Evolutionary conservation across 2,888 invertebrate genomes (phyloP), one percentile per base, ranked within the genome.

Genomic region (Xanthia icteritia): DNA sequence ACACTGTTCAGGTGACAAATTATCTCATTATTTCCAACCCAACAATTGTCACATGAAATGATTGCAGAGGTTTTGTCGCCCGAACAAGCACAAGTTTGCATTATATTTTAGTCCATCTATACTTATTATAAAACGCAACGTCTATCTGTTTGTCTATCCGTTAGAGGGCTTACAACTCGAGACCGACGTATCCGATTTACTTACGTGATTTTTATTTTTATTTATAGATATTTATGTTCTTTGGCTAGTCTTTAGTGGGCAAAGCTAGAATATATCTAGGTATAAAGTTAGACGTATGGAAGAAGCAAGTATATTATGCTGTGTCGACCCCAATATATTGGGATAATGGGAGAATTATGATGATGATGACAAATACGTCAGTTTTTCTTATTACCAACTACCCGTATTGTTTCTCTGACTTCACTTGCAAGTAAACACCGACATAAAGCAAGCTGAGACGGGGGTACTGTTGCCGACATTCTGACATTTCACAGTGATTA

Each of bases 1-100:
- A 15, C 20, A 2, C 15, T 13, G 1, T 68, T 15, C 5, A 60
- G 60, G 39, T 69, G 45, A 64, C 60, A 80, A 80, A 80, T 80
- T 64, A 42, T 54, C 31, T 56, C 5, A 31, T 78, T 70, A 77
- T 77, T 63, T 69, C 2, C 0, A 74, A 36, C 11, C 36, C 27
- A 36, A 15, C 51, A 54, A 60, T 74, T 65, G 69, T 66, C 65
- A 61, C 56, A 15, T 56, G 39, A 20, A 23, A 72, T 61, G 1
- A 66, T 66, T 11, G 39, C 15, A 42, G 15, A 39, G 1, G 66
- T 79, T 79, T 79, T 79, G 36, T 15, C 0, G 6, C 5, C 9
- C 6, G 45, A 76, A 60, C 51, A 20, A 61, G 36, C 23, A 27
- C 36, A 63, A 27, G 4, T 48, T 61, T 9, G 8, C 20, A 67